phyloP scores from a whole-genome alignment of 1,140 invertebrate species.

The Panonychus citri region DNA sequence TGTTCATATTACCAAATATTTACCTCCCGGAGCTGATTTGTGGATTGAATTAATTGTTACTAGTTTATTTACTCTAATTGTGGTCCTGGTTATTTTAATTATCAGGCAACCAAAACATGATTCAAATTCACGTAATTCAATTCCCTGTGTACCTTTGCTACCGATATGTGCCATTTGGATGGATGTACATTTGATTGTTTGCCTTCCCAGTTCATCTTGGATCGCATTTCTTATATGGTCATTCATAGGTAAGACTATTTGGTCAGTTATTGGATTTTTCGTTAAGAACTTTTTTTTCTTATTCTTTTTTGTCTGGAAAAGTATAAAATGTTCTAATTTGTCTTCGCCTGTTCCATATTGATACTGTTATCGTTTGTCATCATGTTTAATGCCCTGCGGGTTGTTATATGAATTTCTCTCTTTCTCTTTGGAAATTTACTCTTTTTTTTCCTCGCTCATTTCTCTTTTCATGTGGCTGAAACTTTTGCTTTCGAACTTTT shows the following conservation, averaged over 20 bases:
- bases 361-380: too few species aligned
- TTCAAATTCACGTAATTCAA: constrained; percentile 3
- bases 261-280: too few species aligned
- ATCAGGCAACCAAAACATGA: constrained; percentile 10
- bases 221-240: constrained; percentile 11
- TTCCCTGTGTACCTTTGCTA: constrained; percentile 14
- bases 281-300: too few species aligned
- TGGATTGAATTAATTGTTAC: constrained; percentile 11
- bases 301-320: too few species aligned
- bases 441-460: too few species aligned
- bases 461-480: too few species aligned
- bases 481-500: too few species aligned
- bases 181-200: constrained; percentile 12
- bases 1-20: constrained; percentile 7
- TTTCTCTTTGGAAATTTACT: too few species aligned
- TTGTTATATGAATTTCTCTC: too few species aligned
- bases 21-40: constrained; percentile 2
- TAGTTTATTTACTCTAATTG: constrained; percentile 4
- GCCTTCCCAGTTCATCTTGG: constrained; percentile 11
- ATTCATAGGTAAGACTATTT: constrained; percentile 12
- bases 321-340: too few species aligned
- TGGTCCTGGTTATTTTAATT: constrained; percentile 5
- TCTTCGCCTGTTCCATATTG: too few species aligned
- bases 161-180: constrained; percentile 14
- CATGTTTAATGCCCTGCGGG: too few species aligned